Base-by-base conservation (phyloP, 2,113 vertebrate genomes). In the Porphyrio hochstetteri region DNA sequence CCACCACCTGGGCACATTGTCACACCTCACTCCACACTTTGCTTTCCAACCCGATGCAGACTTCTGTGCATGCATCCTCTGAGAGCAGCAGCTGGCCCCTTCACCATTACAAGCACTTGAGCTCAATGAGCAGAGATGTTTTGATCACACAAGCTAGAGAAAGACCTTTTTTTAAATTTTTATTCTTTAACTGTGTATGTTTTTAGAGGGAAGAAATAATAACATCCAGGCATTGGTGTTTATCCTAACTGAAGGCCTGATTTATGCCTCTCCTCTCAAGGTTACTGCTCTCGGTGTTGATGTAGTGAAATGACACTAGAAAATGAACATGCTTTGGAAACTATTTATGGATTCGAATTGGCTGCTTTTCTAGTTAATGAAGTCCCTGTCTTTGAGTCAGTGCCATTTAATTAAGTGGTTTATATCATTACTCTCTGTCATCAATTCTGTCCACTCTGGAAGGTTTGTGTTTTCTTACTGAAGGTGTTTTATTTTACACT, bases 371-470 rank as follows among this genome's bases (percentile, higher is more conserved):
- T 91, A 0, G 67, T 88, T 92, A 90, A 75, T 93, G 93, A 90
- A 95, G 79, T 82, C 68, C 59, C 86, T 92, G 71, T 71, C 82
- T 96, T 80, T 93, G 86, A 96, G 81, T 86, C 65, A 88, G 60
- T 88, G 94, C 86, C 83, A 68, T 96, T 97, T 97, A 78, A 94
- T 97, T 89, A 94, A 83, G 68, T 86, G 55, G 36, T 95, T 91
- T 48, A 35, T 90, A 23, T 93, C 95, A 97, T 97, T 97, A 90
- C 79, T 93, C 42, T 88, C 90, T 86, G 78, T 40, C 94, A 97
- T 96, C 95, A 91, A 27, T 89, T 93, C 91, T 92, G 44, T 55
- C 93, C 88, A 65, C 93, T 76, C 53, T 44, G 88, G 72, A 64
- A 90, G 59, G 86, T 90, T 86, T 76, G 25, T 61, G 46, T 82